These are phyloP conservation scores for Phaenicophaeus curvirostris DNA, from an alignment of 2,797 vertebrate species.

Conservation along the genomic window DNA sequence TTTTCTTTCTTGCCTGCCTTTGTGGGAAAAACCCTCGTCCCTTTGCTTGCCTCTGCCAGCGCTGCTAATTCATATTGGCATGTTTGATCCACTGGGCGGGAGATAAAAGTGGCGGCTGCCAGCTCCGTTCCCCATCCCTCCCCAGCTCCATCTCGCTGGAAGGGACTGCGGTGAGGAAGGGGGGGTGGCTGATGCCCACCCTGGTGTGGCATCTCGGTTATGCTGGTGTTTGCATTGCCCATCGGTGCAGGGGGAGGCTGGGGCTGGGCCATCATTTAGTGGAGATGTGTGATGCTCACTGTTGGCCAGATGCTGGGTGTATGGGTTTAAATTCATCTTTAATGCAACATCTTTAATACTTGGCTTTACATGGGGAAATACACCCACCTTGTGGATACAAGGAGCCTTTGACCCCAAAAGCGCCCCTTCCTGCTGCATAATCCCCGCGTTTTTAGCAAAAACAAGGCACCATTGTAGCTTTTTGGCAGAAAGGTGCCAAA, in stretches of 20 bases:
- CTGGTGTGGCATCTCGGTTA: not conserved
- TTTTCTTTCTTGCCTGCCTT: not conserved
- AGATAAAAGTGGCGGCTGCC: slow-evolving; percentile 61
- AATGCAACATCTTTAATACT: not conserved
- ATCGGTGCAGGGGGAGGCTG: not conserved
- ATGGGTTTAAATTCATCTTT: not conserved
- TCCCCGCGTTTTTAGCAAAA: not conserved
- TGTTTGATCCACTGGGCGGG: slow-evolving; percentile 56
- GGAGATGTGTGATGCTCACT: not conserved
- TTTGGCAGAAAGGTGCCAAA: slow-evolving; percentile 60
- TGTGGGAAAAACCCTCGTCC: slow-evolving; percentile 37
- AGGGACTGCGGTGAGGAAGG: not conserved
- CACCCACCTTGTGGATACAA: not conserved
- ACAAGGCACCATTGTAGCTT: slow-evolving; percentile 59
- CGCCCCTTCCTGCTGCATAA: slow-evolving; percentile 26
- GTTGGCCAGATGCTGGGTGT: rapidly evolving
- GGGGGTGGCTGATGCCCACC: not conserved
- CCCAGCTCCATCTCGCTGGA: not conserved
- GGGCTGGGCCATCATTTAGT: not conserved
- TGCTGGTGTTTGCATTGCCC: not conserved
- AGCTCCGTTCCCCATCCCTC: slow-evolving; percentile 42
- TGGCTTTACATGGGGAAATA: not conserved
- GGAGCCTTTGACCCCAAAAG: slow-evolving; percentile 24
- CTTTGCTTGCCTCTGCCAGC: not conserved
- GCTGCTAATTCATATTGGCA: slow-evolving; percentile 67